These are phyloP conservation scores for Orchesella cincta DNA, from an alignment of 1,140 invertebrate species.

Conservation along the genomic window DNA sequence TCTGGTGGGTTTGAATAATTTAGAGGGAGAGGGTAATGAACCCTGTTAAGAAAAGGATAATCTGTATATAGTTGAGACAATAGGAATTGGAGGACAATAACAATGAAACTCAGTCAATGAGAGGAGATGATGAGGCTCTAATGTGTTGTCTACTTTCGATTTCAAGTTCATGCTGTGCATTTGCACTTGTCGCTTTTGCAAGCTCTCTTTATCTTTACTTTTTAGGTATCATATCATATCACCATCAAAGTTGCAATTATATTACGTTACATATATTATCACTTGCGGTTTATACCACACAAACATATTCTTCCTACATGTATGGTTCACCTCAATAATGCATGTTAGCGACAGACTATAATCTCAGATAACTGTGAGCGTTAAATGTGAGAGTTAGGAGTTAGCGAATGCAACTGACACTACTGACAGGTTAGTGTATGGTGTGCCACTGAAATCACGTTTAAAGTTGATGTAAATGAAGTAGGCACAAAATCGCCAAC, in stretches of 20 bases:
- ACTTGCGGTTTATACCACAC: not conserved
- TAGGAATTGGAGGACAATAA: not conserved
- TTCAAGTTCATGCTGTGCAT: slow-evolving; percentile 8
- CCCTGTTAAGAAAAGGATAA: slow-evolving; percentile 52
- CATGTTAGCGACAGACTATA: no score
- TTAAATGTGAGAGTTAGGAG: no score
- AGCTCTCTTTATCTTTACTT: no score
- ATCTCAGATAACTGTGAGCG: no score
- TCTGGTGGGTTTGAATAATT: slow-evolving; percentile 60
- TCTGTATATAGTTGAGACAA: not conserved
- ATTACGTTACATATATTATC: not conserved
- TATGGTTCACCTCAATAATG: no score
- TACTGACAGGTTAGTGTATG: no score
- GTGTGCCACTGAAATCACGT: not conserved
- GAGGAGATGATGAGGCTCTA: not conserved
- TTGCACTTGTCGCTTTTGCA: not conserved
- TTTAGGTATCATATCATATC: not conserved
- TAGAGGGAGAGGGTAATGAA: slow-evolving; percentile 60
- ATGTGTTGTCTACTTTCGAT: not conserved
- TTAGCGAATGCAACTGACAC: no score
- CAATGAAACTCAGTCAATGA: slow-evolving; percentile 11
- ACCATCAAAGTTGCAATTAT: not conserved
- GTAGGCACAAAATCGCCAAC: not conserved
- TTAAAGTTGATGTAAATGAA: not conserved
- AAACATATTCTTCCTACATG: no score